A percentile compares a stretch with the other conserved stretches of the same genome.
These are phyloP conservation scores for Dromococcyx pavoninus DNA, from an alignment of 2,797 vertebrate species.

Conservation along the genomic window DNA sequence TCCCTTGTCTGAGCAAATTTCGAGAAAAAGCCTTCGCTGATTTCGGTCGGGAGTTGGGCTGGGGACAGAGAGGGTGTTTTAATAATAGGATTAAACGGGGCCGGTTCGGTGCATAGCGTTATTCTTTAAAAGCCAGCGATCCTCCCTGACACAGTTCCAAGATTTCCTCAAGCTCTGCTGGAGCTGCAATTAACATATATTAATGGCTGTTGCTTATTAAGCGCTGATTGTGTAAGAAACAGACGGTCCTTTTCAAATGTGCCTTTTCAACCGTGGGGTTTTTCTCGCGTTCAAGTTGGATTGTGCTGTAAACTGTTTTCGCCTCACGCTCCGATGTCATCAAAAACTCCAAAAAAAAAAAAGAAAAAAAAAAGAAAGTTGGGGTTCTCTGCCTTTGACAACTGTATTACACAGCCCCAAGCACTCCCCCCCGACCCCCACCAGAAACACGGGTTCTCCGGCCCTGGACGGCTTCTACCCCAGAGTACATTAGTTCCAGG, in stretches of 20 bases:
- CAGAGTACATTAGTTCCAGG: not conserved
- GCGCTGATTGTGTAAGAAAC: not conserved
- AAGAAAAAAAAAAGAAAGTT: not conserved
- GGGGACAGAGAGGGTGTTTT: not conserved
- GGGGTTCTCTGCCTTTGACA: not conserved
- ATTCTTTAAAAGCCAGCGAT: not conserved
- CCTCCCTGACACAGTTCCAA: not conserved
- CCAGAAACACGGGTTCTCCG: not conserved
- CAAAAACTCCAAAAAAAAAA: not conserved
- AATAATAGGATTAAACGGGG: not conserved
- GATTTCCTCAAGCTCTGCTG: not conserved
- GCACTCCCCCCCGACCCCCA: not conserved
- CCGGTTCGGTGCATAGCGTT: not conserved
- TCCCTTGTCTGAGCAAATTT: not conserved
- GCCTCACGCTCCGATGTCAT: not conserved
- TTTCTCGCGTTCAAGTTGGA: not conserved
- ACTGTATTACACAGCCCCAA: not conserved
- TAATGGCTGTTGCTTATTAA: not conserved
- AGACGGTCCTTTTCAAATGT: not conserved
- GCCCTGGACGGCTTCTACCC: not conserved
- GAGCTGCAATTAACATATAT: conserved; percentile 3
- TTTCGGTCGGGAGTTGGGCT: not conserved
- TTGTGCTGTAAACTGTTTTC: not conserved
- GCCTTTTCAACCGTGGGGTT: not conserved
- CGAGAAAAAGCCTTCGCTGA: not conserved